A percentile compares a stretch with the other conserved stretches of the same genome.
These are phyloP conservation scores for Antedon bifida DNA, from an alignment of 35 echinoderm and acorn worm species.

Conservation along the genomic window DNA sequence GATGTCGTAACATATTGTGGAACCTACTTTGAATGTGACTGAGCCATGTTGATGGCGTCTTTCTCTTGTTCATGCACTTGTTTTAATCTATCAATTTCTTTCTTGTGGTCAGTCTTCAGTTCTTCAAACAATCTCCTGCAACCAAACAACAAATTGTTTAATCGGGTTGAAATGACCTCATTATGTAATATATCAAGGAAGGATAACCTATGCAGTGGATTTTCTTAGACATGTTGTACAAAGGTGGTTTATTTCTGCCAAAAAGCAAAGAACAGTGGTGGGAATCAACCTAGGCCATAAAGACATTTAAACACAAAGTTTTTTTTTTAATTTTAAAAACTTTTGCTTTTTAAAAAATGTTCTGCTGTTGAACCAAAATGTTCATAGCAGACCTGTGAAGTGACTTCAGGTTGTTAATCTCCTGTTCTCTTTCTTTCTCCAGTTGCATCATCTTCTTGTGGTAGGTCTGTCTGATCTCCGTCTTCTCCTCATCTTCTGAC, in stretches of 20 bases:
- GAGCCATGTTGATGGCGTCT: neutral
- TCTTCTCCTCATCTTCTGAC: neutral
- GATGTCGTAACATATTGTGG: no score
- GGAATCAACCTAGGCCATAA: no score
- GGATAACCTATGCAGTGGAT: no score
- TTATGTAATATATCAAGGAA: no score
- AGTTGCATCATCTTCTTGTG: slow-evolving; percentile 3
- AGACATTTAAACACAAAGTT: no score
- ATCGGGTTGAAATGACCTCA: no score
- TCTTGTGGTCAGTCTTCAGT: slow-evolving; percentile 28
- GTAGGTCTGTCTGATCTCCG: neutral
- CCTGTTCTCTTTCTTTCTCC: neutral
- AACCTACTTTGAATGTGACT: neutral
- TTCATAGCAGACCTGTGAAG: neutral
- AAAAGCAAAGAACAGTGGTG: no score
- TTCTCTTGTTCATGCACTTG: slow-evolving; percentile 36
- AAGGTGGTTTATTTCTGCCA: no score
- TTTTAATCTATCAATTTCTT: slow-evolving; percentile 45
- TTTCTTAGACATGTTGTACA: no score
- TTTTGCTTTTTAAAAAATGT: no score
- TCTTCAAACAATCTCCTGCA: slow-evolving; percentile 7
- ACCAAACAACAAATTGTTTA: neutral
- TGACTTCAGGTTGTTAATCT: neutral
- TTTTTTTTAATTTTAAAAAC: no score
- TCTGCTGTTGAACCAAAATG: no score